Percentiles rank a stretch among this genome's conserved stretches.
phyloP scores from a whole-genome alignment of 2,888 invertebrate genomes.

The Chrysina gloriosa region DNA sequence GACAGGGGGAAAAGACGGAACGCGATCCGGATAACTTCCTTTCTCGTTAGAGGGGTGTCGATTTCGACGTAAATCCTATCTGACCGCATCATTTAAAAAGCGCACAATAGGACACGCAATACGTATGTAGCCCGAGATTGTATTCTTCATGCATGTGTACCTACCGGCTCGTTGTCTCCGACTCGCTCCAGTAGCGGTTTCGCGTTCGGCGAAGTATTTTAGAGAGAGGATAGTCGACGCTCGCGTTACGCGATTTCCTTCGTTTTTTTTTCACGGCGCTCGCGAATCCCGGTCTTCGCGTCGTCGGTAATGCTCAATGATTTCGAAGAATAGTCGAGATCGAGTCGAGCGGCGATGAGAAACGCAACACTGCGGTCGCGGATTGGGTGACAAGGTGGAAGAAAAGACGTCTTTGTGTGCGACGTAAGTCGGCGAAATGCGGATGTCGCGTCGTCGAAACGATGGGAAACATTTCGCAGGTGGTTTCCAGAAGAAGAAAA shows the following conservation, averaged over 20 bases:
- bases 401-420: background rate
- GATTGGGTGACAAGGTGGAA: background rate
- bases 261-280: no score
- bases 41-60: background rate
- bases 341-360: background rate
- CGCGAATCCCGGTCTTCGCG: background rate
- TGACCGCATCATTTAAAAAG: constrained; percentile 18
- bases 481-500: no score
- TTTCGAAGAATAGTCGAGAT: constrained; percentile 3
- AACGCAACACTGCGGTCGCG: background rate
- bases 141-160: background rate
- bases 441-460: background rate
- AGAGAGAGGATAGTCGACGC: constrained; percentile 2
- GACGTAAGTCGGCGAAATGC: background rate
- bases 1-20: background rate
- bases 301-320: constrained; percentile 7
- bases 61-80: constrained; percentile 13
- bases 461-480: background rate
- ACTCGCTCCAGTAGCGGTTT: constrained; percentile 5
- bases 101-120: constrained; percentile 6
- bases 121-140: background rate
- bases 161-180: background rate
- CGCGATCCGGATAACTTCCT: background rate
- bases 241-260: constrained; percentile 15
- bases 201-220: background rate